phyloP scores from a whole-genome alignment of 2,113 vertebrate species.

The Percina caprodes region DNA sequence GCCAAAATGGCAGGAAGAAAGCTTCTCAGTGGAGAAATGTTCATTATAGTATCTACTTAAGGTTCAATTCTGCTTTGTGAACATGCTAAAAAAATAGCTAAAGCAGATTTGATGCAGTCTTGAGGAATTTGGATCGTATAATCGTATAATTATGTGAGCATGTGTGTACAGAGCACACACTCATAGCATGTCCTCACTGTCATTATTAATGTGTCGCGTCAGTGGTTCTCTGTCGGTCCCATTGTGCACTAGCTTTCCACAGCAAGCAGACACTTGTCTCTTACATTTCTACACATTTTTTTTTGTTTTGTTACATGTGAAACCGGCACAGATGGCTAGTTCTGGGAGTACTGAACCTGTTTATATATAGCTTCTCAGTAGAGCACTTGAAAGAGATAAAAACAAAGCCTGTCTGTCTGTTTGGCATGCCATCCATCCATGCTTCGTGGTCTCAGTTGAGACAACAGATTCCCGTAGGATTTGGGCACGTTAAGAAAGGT shows the following conservation, averaged over 20 bases:
- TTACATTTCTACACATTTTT: slow-evolving; percentile 26
- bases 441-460: slow-evolving; percentile 61
- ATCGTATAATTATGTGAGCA: neutral
- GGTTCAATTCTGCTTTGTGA: slow-evolving; percentile 5
- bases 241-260: slow-evolving; percentile 35
- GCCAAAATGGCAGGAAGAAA: slow-evolving; percentile 54
- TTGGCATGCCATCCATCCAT: slow-evolving; percentile 70
- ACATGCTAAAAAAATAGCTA: neutral
- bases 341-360: slow-evolving; percentile 78
- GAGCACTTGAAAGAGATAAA: slow-evolving; percentile 80
- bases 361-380: slow-evolving; percentile 85
- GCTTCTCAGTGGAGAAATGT: slow-evolving; percentile 17
- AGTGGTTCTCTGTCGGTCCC: slow-evolving; percentile 8
- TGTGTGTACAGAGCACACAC: neutral
- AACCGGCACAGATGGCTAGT: slow-evolving; percentile 80
- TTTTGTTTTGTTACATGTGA: slow-evolving; percentile 54
- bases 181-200: slow-evolving; percentile 8
- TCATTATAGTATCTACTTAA: slow-evolving; percentile 36
- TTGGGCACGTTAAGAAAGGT: slow-evolving; percentile 32
- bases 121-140: neutral
- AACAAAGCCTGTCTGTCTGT: slow-evolving; percentile 81
- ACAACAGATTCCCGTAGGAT: slow-evolving; percentile 68
- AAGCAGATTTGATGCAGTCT: slow-evolving; percentile 2
- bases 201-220: slow-evolving; percentile 10
- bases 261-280: slow-evolving; percentile 40